Base-by-base conservation (phyloP, 2,113 vertebrate genomes). In the Patagioenas fasciata region DNA sequence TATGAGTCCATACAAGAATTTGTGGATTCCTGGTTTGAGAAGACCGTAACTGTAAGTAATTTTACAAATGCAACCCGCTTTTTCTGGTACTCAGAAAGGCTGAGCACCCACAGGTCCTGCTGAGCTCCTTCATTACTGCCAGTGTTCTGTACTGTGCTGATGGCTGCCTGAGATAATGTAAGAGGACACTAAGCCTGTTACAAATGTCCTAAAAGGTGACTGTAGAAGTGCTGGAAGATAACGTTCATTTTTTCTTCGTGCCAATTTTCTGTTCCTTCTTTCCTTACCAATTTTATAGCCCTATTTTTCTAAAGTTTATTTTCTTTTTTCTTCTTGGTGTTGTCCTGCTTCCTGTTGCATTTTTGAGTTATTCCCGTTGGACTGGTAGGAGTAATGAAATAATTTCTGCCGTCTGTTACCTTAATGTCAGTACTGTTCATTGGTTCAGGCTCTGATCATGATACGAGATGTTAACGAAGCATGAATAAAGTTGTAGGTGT, bases 11-110 rank as follows among this genome's bases (percentile, higher is more conserved):
- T 99, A 64, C 97, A 97, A 96, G 82, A 96, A 87, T 97, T 98
- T 91, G 96, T 99, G 96, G 98, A 98, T 95, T 97, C 96, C 56
- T 98, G 97, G 96, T 98, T 98, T 96, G 94, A 96, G 58, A 97
- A 96, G 91, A 75, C 96, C 0, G 26, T 97, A 90, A 96, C 98
- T 62, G 98, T 99, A 95, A 98, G 98, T 98, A 54, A 47, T 62
- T 53, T 65, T 58, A 26, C 51, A 85, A 88, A 65, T 66, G 7
- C 47, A 91, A 54, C 3, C 8, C 4, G 3, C 15, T 80, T 34
- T 10, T 85, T 58, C 28, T 80, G 54, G 13, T 62, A 31, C 53
- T 91, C 2, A 3, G n/a, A 70, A 66, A 19, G 38, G 4, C 29
- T 4, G 15, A 51, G 11, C 21, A 60, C 31, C 23, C 24, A n/a